Base-by-base conservation (phyloP, 1,140 invertebrate species). In the Cotesia glomerata region DNA sequence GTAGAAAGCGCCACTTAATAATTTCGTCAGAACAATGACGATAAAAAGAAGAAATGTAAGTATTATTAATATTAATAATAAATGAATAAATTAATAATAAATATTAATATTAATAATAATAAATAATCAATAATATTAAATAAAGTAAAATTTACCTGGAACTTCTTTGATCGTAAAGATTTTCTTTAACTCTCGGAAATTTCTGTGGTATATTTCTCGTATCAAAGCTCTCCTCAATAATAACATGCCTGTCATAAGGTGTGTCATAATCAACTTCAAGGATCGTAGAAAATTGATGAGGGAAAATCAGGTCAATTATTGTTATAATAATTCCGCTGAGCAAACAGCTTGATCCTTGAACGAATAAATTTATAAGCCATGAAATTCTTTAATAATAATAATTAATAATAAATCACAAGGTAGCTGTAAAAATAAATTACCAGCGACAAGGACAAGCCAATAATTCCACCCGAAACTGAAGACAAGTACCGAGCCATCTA, bases 211-310 rank as follows among this genome's bases (percentile, higher is more conserved):
- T 90, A 87, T 84, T 89, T 39, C 91, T 88, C n/a, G 90, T 92
- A 76, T 94, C 92, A 77, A 93, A 91, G 76, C 94, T 95, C 82
- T 96, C 95, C 77, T 96, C 94, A 61, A 97, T 94, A 18, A 97
- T 95, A 16, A 96, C 94, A 82, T 97, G 95, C 39, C 95, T 88
- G 82, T 97, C 95, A 76, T 97, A 97, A 0, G 96, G 96, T 0
- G 96, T 97, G 80, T 96, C 95, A 81, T 97, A 97, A 85, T 98
- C 95, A 13, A 98, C 95, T 82, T 98, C 96, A 52, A 98, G 85
- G 65, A 97, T 94, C 0, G 95, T 97, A 11, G 95, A 96, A 87
- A 97, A 98, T 77, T 93, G 92, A 84, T 97, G 94, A 7, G 96
- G 96, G 86, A 93, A 97, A 35, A 96, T 90, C 78, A 95, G 88